These are phyloP conservation scores for Manis pentadactyla DNA, from an alignment of 2,797 vertebrate species.

Conservation along the genomic window DNA sequence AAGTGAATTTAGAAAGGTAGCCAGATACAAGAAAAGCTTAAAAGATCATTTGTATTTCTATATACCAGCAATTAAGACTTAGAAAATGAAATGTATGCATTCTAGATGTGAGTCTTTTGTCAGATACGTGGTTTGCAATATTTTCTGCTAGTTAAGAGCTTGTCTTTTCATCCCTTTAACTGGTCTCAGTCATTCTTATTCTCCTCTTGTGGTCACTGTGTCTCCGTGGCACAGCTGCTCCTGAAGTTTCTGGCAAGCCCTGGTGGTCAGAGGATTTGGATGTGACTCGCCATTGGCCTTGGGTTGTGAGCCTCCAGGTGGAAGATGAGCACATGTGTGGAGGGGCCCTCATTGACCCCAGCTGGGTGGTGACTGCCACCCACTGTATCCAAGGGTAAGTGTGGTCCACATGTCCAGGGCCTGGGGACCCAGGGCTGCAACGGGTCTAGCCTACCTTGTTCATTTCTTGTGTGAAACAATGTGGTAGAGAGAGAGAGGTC, in stretches of 20 bases:
- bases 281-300: slow-evolving; percentile 65
- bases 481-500: neutral
- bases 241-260: slow-evolving; percentile 69
- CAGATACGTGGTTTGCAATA: neutral
- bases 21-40: neutral
- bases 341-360: slow-evolving; percentile 68
- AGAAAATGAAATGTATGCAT: neutral
- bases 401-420: neutral
- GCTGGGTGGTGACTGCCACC: slow-evolving; percentile 77
- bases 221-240: neutral
- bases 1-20: neutral
- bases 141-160: neutral
- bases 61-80: neutral
- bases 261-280: slow-evolving; percentile 39
- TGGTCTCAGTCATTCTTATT: neutral
- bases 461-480: neutral
- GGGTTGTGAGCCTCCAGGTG: slow-evolving; percentile 71
- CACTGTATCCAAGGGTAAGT: slow-evolving; percentile 79
- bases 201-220: neutral
- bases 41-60: neutral
- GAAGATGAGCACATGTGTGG: slow-evolving; percentile 68
- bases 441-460: neutral
- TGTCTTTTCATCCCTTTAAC: neutral
- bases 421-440: neutral
- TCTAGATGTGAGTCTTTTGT: neutral